Evolutionary conservation across 2,888 invertebrate genomes (phyloP).

Genomic region (Cremastinae sp.): DNA sequence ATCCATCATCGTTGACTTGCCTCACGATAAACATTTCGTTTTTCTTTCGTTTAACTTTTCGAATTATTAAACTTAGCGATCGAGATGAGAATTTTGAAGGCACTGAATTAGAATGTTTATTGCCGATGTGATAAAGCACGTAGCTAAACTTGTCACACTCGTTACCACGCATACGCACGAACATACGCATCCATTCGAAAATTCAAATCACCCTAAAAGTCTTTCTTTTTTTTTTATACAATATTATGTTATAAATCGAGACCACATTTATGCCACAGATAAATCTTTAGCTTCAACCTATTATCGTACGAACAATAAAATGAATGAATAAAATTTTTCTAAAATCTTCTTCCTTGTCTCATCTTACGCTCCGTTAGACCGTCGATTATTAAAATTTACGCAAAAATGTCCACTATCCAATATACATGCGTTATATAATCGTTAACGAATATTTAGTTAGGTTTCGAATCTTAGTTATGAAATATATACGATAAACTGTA

Average conservation of each 20-base stretch:
- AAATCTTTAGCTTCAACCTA: background rate
- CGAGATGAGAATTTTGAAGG: conserved; percentile 63
- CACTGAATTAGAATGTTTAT: conserved; percentile 52
- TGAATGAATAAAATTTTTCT: too few species aligned
- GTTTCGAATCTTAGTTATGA: too few species aligned
- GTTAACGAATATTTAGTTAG: too few species aligned
- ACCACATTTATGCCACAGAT: background rate
- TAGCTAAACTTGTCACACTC: conserved; percentile 1
- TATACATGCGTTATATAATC: too few species aligned
- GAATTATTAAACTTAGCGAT: conserved; percentile 38
- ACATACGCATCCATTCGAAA: conserved; percentile 1
- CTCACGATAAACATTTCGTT: background rate
- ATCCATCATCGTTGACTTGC: background rate
- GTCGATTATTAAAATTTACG: too few species aligned
- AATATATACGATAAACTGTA: too few species aligned
- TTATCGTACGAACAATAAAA: too few species aligned
- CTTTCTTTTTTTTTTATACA: conserved; percentile 36
- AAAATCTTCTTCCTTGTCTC: too few species aligned
- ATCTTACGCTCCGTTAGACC: too few species aligned
- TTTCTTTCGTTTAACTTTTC: background rate
- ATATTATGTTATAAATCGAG: background rate
- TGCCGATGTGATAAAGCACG: conserved; percentile 34
- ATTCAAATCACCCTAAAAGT: conserved; percentile 2
- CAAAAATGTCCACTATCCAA: too few species aligned
- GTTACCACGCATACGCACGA: conserved; percentile 22